A percentile compares a stretch with the other conserved stretches of the same genome.
Conservation (phyloP, 2,797 vertebrate species). For the Chrysocyon brachyurus region DNA sequence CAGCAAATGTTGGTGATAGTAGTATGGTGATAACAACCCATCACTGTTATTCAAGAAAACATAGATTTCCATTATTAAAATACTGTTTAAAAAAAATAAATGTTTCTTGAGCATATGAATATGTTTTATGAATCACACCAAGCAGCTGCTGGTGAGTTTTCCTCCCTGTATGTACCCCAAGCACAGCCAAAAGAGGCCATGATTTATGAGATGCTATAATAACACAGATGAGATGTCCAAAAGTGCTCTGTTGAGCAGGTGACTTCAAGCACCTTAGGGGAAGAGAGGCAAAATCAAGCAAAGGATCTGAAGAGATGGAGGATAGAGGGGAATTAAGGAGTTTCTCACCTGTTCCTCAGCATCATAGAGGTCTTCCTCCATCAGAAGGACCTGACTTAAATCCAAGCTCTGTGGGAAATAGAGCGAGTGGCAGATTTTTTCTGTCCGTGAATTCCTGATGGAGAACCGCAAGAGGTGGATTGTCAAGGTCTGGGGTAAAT, state of each 20-base stretch:
- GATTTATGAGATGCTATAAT: not conserved
- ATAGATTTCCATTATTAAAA: not conserved
- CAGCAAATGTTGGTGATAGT: not conserved
- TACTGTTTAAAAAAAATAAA: not conserved
- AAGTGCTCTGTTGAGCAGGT: not conserved
- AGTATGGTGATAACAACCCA: not conserved
- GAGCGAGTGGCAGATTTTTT: constrained; percentile 85
- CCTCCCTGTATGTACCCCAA: not conserved
- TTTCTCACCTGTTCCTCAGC: constrained; percentile 82
- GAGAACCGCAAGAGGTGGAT: constrained; percentile 88
- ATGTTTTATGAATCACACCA: not conserved
- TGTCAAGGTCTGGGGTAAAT: constrained; percentile 87
- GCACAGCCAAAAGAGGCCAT: not conserved
- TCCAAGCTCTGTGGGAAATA: constrained; percentile 87
- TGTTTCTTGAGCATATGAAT: not conserved
- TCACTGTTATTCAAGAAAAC: not conserved
- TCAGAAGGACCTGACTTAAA: constrained; percentile 82
- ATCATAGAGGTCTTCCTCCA: constrained; percentile 70
- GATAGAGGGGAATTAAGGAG: too few species aligned
- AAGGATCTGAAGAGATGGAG: not conserved
- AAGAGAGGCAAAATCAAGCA: too few species aligned
- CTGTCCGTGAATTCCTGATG: not conserved
- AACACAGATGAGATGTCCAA: not conserved
- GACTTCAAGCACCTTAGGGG: not conserved
- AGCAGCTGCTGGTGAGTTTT: not conserved